Evolutionary conservation across 2,113 vertebrate genomes (phyloP).

Genomic region (Ciconia maguari): DNA sequence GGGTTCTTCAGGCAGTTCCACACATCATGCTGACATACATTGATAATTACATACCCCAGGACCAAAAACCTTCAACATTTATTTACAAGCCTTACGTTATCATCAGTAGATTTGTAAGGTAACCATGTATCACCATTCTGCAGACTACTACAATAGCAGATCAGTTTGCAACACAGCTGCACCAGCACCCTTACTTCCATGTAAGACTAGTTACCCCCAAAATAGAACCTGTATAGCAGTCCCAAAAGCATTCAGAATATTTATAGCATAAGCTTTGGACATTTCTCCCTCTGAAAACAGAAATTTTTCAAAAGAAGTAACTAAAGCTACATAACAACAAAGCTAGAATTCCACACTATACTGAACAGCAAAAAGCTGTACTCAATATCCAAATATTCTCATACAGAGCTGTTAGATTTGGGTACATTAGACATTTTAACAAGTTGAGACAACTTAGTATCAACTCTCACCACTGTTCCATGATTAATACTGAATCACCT

Average conservation of each 20-base stretch:
- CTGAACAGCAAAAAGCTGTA: background rate
- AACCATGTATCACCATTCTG: fast-evolving
- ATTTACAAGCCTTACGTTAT: background rate
- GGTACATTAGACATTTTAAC: fast-evolving
- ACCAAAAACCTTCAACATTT: background rate
- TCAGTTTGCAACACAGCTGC: background rate
- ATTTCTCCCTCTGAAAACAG: background rate
- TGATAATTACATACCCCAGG: background rate
- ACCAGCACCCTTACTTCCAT: background rate
- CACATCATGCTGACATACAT: background rate
- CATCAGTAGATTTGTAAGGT: background rate
- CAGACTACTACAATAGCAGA: background rate
- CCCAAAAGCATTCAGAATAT: background rate
- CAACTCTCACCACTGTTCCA: background rate
- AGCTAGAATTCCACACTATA: background rate
- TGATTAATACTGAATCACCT: background rate
- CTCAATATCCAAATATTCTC: background rate
- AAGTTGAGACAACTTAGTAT: background rate
- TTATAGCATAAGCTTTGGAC: background rate
- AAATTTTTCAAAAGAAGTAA: background rate
- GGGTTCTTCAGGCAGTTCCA: background rate
- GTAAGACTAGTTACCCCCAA: background rate
- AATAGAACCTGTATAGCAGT: background rate
- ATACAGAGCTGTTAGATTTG: background rate
- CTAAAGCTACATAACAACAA: background rate